These are phyloP conservation scores for Alosa alosa DNA, from an alignment of 2,113 vertebrate species.

Conservation along the genomic window DNA sequence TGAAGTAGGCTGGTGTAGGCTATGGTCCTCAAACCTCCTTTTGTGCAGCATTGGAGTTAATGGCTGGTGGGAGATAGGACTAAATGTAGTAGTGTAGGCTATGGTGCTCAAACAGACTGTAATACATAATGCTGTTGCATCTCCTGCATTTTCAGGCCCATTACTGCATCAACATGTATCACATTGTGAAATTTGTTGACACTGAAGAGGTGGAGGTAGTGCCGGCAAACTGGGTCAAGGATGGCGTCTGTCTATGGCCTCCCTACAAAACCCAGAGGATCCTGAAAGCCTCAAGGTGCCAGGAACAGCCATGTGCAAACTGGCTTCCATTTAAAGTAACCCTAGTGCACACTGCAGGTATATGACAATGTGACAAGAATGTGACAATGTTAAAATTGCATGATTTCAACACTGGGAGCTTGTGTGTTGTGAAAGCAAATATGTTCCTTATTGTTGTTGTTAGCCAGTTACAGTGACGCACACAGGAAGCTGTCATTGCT, in stretches of 20 bases:
- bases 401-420: not conserved
- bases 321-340: constrained; percentile 19
- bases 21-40: too few relatives aligned
- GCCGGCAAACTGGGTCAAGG: constrained; percentile 29
- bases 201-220: constrained; percentile 31
- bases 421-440: not conserved
- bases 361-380: not conserved
- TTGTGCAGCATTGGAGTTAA: not conserved
- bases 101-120: not conserved
- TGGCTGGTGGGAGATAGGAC: not conserved
- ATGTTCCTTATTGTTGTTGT: not conserved
- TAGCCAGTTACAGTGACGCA: not conserved
- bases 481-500: not conserved
- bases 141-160: not conserved
- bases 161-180: constrained; percentile 16
- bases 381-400: not conserved
- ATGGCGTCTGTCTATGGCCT: constrained; percentile 31
- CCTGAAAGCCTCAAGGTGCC: constrained; percentile 17
- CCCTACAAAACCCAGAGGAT: constrained; percentile 25
- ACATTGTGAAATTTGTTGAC: constrained; percentile 25
- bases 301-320: constrained; percentile 19
- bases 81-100: not conserved
- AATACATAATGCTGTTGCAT: not conserved
- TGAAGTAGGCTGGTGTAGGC: too few relatives aligned
- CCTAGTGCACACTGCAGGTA: constrained; percentile 25